A percentile compares a stretch with the other conserved stretches of the same genome.
phyloP scores from a whole-genome alignment of 23 tunicate genomes.

The Botrylloides violaceus region DNA sequence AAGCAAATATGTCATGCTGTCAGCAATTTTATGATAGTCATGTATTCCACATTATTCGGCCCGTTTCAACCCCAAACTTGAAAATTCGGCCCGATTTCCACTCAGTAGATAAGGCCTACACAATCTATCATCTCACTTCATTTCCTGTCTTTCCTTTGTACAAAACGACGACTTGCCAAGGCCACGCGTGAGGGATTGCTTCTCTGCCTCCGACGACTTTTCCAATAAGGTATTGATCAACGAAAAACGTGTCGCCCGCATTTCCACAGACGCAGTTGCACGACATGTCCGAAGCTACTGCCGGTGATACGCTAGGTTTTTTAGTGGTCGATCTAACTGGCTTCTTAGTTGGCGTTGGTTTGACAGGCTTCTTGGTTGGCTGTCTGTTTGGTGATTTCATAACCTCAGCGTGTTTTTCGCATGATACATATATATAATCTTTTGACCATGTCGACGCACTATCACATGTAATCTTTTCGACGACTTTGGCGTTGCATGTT shows the following conservation, averaged over 20 bases:
- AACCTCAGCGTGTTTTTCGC: too few relatives aligned
- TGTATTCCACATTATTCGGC: too few relatives aligned
- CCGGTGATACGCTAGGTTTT: background rate
- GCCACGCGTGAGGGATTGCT: constrained; percentile 10
- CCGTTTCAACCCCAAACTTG: too few relatives aligned
- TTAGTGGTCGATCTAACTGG: background rate
- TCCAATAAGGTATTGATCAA: background rate
- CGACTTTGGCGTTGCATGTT: background rate
- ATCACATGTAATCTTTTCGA: background rate
- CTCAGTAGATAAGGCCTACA: too few relatives aligned
- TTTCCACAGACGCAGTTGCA: constrained; percentile 5
- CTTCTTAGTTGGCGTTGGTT: background rate
- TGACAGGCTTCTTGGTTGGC: too few relatives aligned
- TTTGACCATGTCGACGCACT: background rate
- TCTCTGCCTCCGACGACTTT: constrained; percentile 5
- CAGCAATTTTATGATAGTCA: too few relatives aligned
- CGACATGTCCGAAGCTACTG: too few relatives aligned
- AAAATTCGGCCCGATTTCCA: background rate
- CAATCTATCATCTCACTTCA: background rate
- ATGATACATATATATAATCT: background rate
- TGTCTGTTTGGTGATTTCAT: too few relatives aligned
- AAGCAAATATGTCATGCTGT: too few relatives aligned
- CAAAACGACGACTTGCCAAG: constrained; percentile 16
- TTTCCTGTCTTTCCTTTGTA: background rate
- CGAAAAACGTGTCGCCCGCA: background rate